A percentile compares a stretch with the other conserved stretches of the same genome.
Evolutionary conservation across 2,888 invertebrate species (phyloP).

Genomic region (Phoenoteleia sp.): DNA sequence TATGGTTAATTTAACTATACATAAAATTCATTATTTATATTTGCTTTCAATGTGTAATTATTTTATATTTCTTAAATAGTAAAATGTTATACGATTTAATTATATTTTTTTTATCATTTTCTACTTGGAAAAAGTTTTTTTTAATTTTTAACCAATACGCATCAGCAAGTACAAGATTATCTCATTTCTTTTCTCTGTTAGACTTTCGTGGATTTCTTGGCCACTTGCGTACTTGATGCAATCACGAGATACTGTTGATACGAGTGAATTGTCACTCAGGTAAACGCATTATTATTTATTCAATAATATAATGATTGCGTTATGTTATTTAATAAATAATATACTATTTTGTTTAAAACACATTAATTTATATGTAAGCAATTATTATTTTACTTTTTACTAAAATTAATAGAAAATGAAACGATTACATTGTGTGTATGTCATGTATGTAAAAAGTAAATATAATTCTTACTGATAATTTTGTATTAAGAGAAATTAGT

Average conservation of each 20-base stretch:
- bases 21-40: no score
- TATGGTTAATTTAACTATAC: no score
- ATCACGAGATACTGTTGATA: slow-evolving; percentile 89
- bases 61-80: no score
- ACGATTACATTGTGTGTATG: no score
- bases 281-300: slow-evolving; percentile 83
- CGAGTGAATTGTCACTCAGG: slow-evolving; percentile 93
- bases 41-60: no score
- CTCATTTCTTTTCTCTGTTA: slow-evolving; percentile 83
- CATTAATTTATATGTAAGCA: neutral
- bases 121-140: neutral
- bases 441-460: no score
- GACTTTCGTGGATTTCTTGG: slow-evolving; percentile 97
- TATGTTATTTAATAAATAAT: neutral
- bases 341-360: neutral
- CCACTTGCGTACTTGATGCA: slow-evolving; percentile 96
- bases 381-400: no score
- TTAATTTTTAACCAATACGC: neutral
- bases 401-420: no score
- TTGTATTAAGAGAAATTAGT: no score
- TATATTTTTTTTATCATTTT: neutral
- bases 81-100: no score
- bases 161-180: slow-evolving; percentile 6
- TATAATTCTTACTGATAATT: no score
- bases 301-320: neutral